Conservation (phyloP, 2,888 invertebrate genomes). For the Blastobasis lacticolella region DNA sequence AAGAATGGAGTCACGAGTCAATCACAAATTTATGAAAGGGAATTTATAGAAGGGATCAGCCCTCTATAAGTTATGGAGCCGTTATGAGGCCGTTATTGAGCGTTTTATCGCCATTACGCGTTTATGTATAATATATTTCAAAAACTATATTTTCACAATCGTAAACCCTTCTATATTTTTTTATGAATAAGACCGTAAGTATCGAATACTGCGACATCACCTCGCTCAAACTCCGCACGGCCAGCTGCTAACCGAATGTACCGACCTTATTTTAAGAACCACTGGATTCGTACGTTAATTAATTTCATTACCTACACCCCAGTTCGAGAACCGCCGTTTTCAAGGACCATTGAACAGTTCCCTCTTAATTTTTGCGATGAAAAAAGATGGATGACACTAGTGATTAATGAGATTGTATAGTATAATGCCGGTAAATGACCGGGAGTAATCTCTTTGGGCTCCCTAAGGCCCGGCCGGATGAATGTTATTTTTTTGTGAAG, state of each 20-base stretch:
- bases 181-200: not conserved
- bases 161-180: not conserved
- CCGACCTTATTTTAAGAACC: constrained; percentile 25
- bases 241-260: constrained; percentile 22
- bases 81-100: too few relatives aligned
- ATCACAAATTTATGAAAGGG: not conserved
- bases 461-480: too few relatives aligned
- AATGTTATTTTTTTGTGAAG: too few relatives aligned
- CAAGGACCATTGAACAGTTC: constrained; percentile 3
- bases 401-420: constrained; percentile 1
- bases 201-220: not conserved
- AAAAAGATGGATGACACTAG: not conserved
- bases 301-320: constrained; percentile 19
- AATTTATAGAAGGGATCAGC: not conserved
- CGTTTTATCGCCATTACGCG: not conserved
- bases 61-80: too few relatives aligned
- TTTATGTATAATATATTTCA: not conserved
- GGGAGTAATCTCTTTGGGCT: not conserved
- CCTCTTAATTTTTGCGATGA: not conserved
- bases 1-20: too few relatives aligned
- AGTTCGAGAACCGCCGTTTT: not conserved
- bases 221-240: not conserved
- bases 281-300: constrained; percentile 23
- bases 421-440: not conserved
- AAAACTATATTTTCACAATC: not conserved